These are phyloP conservation scores for Psylliodes chrysocephalus DNA, from an alignment of 2,888 invertebrate genomes.

Conservation along the genomic window DNA sequence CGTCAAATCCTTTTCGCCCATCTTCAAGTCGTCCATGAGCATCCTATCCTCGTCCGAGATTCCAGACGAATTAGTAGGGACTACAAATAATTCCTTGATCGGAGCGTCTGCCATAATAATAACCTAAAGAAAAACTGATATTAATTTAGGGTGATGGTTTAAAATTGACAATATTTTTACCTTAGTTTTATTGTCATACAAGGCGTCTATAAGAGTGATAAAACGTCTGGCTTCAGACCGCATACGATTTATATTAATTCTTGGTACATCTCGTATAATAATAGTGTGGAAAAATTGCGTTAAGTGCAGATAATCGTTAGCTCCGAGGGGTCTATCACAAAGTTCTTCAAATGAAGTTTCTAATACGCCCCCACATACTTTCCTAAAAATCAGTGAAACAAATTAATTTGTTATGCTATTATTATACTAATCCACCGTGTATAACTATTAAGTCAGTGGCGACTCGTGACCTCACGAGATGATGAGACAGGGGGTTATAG, in stretches of 20 bases:
- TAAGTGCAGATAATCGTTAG: conserved; percentile 93
- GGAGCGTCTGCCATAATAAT: conserved; percentile 86
- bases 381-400: conserved; percentile 79
- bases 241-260: conserved; percentile 75
- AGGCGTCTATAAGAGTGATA: conserved; percentile 95
- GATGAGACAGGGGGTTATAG: too few relatives aligned
- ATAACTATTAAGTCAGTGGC: too few relatives aligned
- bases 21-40: conserved; percentile 95
- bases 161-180: too few relatives aligned
- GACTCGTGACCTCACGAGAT: too few relatives aligned
- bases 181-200: conserved; percentile 92
- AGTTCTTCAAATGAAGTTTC: conserved; percentile 91
- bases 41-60: conserved; percentile 79
- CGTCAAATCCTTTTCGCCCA: conserved; percentile 76
- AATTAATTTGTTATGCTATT: too few relatives aligned
- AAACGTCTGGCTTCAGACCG: conserved; percentile 93
- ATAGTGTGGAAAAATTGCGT: conserved; percentile 95
- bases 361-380: conserved; percentile 91
- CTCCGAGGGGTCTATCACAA: conserved; percentile 91
- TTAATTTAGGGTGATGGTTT: too few relatives aligned
- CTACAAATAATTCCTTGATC: conserved; percentile 78
- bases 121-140: conserved; percentile 65
- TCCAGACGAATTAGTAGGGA: conserved; percentile 61
- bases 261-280: conserved; percentile 89
- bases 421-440: too few relatives aligned